Evolutionary conservation across 2,797 vertebrate species (phyloP), one percentile per base, ranked within the genome.

Genomic region (Podargus strigoides): DNA sequence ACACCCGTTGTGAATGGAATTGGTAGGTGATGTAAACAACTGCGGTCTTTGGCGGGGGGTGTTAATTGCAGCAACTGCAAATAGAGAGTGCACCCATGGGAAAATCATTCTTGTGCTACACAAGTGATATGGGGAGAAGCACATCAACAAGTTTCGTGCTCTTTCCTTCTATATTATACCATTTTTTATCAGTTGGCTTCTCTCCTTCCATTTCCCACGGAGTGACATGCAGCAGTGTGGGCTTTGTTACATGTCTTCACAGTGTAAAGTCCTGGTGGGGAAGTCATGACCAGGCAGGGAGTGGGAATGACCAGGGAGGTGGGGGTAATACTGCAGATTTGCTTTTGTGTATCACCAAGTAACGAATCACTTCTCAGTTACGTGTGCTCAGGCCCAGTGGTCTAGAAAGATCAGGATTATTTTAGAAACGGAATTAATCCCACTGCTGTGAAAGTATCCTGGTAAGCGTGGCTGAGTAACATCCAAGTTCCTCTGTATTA

Each of bases 1-100:
- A 96, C 97, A 12, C 98, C 98, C 37, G 97, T 98, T 60, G 96
- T 98, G 92, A 98, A 98, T 53, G 98, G 98, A 93, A 96, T 98
- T 27, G 99, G 99, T 99, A 98, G 80, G 98, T 98, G 79, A 83
- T 89, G 93, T 95, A 63, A 85, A 80, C 63, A 66, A 5, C 73
- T 82, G 59, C 32, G n/a, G n/a, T 66, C 67, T 70, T 83, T 78
- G 74, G 42, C 2, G 49, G 30, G 6, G 17, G 28, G 28, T n/a
- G 85, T 34, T 93, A 41, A 59, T 19, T 87, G 49, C 80, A 49
- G 58, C 47, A 41, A 10, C 53, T 84, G 55, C 34, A n/a, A 58
- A 24, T 6, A 44, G 20, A 66, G 46, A 56, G 52, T 55, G 80
- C 68, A 53, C 58, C 91, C 4, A 0, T 44, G 89, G 77, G 88